Conservation (phyloP, 2,888 invertebrate genomes). For the Operophtera brumata region DNA sequence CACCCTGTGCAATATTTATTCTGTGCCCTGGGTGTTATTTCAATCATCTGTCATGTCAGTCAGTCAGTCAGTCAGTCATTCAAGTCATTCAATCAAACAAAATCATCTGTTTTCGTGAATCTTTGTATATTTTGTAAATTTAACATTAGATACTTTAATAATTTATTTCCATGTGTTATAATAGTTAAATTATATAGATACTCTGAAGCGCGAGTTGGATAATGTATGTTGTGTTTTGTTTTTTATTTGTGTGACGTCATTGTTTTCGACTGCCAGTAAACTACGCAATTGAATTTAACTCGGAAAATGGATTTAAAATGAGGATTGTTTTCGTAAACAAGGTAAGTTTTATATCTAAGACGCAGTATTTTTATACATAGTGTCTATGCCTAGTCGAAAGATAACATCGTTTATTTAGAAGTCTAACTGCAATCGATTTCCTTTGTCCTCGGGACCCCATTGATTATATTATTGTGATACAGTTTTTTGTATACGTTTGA, state of each 20-base stretch:
- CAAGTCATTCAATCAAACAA: slow-evolving; percentile 49
- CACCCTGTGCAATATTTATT: no score
- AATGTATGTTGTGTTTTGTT: slow-evolving; percentile 60
- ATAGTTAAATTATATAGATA: slow-evolving; percentile 42
- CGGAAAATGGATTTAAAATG: slow-evolving; percentile 78
- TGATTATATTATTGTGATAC: slow-evolving; percentile 30
- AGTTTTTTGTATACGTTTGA: slow-evolving; percentile 32
- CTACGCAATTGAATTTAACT: slow-evolving; percentile 82
- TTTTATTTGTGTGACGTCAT: slow-evolving; percentile 81
- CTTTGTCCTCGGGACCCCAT: slow-evolving; percentile 72
- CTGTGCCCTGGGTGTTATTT: no score
- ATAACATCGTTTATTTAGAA: slow-evolving; percentile 37
- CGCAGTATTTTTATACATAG: slow-evolving; percentile 37
- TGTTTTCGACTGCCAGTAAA: slow-evolving; percentile 79
- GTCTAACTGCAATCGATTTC: slow-evolving; percentile 67
- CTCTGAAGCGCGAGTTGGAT: slow-evolving; percentile 51
- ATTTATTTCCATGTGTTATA: slow-evolving; percentile 56
- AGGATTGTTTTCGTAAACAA: slow-evolving; percentile 63
- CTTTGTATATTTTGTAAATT: slow-evolving; percentile 73
- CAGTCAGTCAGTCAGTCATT: no score
- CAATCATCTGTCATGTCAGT: no score
- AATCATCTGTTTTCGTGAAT: slow-evolving; percentile 75
- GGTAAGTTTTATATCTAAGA: slow-evolving; percentile 54
- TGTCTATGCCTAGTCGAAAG: slow-evolving; percentile 16
- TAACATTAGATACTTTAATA: slow-evolving; percentile 52